Conservation (phyloP, 1,140 invertebrate genomes). For the Lamellibrachia luymesi region DNA sequence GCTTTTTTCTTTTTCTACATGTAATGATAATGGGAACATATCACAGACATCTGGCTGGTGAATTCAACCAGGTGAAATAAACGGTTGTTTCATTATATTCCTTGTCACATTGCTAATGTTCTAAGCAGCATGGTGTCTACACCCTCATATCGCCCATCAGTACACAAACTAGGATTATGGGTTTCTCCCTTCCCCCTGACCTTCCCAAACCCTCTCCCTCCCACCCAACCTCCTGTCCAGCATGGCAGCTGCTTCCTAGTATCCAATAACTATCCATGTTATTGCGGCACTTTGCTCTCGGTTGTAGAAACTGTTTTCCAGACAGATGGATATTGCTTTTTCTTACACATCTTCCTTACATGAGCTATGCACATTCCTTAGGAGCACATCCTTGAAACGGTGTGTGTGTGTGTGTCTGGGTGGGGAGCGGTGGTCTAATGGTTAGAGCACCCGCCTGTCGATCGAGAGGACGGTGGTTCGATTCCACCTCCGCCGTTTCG, state of each 20-base stretch:
- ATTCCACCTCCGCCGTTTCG: too few species aligned
- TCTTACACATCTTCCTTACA: background rate
- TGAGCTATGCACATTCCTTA: background rate
- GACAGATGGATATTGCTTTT: background rate
- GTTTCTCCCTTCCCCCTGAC: background rate
- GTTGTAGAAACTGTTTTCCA: background rate
- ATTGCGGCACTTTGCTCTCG: background rate
- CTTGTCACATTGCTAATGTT: background rate
- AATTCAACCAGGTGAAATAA: too few species aligned
- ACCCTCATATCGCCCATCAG: too few species aligned
- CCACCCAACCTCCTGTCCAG: background rate
- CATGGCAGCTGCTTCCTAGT: background rate
- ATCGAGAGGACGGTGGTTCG: too few species aligned
- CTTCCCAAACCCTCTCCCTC: background rate
- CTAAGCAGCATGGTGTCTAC: too few species aligned
- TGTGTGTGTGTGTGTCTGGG: too few species aligned
- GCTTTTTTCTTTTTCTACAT: too few species aligned
- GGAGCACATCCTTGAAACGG: background rate
- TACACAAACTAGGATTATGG: background rate
- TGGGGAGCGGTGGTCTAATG: too few species aligned
- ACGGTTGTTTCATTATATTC: background rate
- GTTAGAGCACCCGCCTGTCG: too few species aligned
- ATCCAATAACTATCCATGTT: background rate
- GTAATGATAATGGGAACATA: too few species aligned
- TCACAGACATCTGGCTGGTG: too few species aligned